These are phyloP conservation scores for Centrocercus urophasianus DNA, from an alignment of 2,113 vertebrate genomes.

Conservation along the genomic window DNA sequence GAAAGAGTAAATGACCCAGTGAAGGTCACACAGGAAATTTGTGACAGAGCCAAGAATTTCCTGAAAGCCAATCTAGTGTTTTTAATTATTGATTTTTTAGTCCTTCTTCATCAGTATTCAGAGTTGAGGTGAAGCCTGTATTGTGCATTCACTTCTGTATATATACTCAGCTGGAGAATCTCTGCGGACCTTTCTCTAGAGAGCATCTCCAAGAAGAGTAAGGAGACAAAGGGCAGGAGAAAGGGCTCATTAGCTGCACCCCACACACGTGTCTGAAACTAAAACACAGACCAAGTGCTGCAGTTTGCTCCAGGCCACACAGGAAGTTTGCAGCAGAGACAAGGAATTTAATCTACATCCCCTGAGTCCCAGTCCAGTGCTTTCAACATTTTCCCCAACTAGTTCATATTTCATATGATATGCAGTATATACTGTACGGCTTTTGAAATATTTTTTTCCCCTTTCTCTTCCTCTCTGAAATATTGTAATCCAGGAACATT, in stretches of 20 bases:
- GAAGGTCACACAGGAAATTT: constrained; percentile 44
- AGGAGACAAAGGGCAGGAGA: constrained; percentile 23
- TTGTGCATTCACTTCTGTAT: background rate
- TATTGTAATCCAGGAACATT: constrained; percentile 36
- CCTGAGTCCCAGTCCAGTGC: background rate
- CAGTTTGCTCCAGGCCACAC: constrained; percentile 53
- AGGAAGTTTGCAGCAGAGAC: constrained; percentile 39
- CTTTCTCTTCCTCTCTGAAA: background rate
- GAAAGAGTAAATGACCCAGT: constrained; percentile 10
- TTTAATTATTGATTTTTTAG: constrained; percentile 26
- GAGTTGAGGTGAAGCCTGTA: background rate
- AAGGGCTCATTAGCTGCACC: constrained; percentile 24
- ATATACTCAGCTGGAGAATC: background rate
- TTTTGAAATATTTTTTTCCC: background rate
- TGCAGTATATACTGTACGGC: background rate
- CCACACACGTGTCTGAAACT: background rate
- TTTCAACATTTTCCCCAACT: constrained; percentile 11
- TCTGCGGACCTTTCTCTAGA: background rate
- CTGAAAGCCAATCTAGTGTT: constrained; percentile 10
- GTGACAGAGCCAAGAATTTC: constrained; percentile 50
- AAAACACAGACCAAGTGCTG: constrained; percentile 10
- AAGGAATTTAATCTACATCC: constrained; percentile 32
- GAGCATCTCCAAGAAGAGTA: background rate
- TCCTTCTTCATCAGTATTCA: background rate
- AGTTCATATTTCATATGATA: constrained; percentile 43